Evolutionary conservation across 2,888 invertebrate genomes (phyloP).

Genomic region (Lasioglossum leucozonium): DNA sequence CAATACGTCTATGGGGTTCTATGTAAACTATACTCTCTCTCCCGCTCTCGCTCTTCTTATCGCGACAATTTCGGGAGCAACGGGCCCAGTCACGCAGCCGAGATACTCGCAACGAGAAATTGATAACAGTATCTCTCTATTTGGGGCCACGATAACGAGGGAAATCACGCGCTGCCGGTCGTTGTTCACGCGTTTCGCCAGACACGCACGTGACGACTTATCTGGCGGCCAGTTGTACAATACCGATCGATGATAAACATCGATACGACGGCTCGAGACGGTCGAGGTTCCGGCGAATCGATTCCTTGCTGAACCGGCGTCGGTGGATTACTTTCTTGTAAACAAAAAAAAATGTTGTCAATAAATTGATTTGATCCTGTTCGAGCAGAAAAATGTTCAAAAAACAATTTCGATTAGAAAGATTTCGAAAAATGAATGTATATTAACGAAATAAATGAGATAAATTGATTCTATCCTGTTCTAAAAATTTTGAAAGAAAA

Average conservation of each 20-base stretch:
- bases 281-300: background rate
- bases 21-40: background rate
- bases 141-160: background rate
- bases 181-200: slow-evolving; percentile 15
- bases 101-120: background rate
- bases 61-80: background rate
- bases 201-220: background rate
- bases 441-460: too few relatives aligned
- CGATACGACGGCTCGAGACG: background rate
- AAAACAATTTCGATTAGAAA: background rate
- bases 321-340: background rate
- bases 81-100: background rate
- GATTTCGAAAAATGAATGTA: too few relatives aligned
- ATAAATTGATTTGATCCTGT: background rate
- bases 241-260: background rate
- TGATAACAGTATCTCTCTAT: slow-evolving; percentile 2
- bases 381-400: background rate
- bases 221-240: background rate
- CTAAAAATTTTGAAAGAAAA: background rate
- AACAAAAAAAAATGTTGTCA: background rate
- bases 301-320: background rate
- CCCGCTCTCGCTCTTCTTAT: background rate
- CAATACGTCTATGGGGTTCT: background rate
- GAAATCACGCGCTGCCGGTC: slow-evolving; percentile 8
- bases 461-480: too few relatives aligned